Base-by-base conservation (phyloP, 2,113 vertebrate genomes). In the Sapayoa aenigma region DNA sequence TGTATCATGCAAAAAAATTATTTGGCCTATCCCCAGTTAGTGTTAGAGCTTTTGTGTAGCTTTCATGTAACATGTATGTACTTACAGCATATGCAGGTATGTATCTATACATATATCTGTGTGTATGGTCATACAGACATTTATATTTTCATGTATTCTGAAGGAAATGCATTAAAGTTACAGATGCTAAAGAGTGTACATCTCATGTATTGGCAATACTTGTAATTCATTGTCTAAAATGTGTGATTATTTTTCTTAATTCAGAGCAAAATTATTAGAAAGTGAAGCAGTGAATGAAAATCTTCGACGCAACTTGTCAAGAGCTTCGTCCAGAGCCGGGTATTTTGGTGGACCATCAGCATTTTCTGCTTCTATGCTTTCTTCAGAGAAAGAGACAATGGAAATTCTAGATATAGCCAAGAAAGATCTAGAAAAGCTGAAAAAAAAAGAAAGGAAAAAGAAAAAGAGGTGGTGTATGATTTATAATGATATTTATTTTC, bases 381-480 rank as follows among this genome's bases (percentile, higher is more conserved):
- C 98, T 92, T 92, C 99, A 0, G 99, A 99, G 93, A 99, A 98
- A 78, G 99, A 99, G 92, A 98, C 99, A 31, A 98, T 97, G 52
- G 99, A 99, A 67, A 98, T 99, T 82, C 98, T 99, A 73, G 98
- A 99, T 96, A 97, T 99, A 95, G 99, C 99, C 84, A 99, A 99
- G 97, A 99, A 98, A 87, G 98, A 99, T 91, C 97, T 99, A 97
- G 98, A 99, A 97, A 99, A 99, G 84, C 98, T 99, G 90, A 99
- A 99, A 96, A 99, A 98, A 96, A 99, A 98, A 92, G 99, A 99
- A 97, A 99, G 96, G 95, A 99, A 98, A 97, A 99, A 99, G 98
- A 99, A 99, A 83, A 99, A 98, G 96, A 99, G 99, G 99, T 99
- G 98, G 56, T 39, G 95, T 81, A 90, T 97, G 50, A 84, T 72